Evolutionary conservation across 2,888 invertebrate species (phyloP).

Genomic region (Sminthurinus aureus): DNA sequence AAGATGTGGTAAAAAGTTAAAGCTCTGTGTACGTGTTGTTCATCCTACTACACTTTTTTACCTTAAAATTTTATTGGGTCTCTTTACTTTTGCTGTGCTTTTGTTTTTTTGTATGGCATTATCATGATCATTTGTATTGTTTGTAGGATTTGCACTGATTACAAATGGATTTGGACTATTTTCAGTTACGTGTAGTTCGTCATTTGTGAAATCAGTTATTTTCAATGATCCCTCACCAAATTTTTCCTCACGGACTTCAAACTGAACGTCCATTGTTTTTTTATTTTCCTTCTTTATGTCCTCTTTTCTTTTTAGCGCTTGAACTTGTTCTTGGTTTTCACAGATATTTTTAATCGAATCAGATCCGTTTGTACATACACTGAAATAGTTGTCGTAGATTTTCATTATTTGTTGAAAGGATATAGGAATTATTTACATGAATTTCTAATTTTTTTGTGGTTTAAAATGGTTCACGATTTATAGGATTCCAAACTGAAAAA

Average conservation of each 20-base stretch:
- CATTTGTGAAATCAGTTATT: conserved; percentile 19
- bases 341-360: not conserved
- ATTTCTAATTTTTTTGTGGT: too few species aligned
- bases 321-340: not conserved
- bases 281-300: not conserved
- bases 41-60: too few species aligned
- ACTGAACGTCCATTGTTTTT: not conserved
- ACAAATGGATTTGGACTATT: not conserved
- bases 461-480: too few species aligned
- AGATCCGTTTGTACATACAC: conserved; percentile 15
- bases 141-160: not conserved
- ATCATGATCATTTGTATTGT: not conserved
- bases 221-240: conserved; percentile 18
- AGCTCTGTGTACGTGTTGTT: not conserved
- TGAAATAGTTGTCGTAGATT: conserved; percentile 19
- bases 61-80: not conserved
- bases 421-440: too few species aligned
- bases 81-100: not conserved
- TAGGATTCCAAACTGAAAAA: too few species aligned
- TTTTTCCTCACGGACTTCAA: not conserved
- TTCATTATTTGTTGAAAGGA: conserved; percentile 20
- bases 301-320: not conserved
- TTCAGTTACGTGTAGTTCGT: not conserved
- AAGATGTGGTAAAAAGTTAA: not conserved
- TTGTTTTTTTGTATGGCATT: not conserved